Base-by-base conservation (phyloP, 2,888 invertebrate genomes). In the Diaperis boleti region DNA sequence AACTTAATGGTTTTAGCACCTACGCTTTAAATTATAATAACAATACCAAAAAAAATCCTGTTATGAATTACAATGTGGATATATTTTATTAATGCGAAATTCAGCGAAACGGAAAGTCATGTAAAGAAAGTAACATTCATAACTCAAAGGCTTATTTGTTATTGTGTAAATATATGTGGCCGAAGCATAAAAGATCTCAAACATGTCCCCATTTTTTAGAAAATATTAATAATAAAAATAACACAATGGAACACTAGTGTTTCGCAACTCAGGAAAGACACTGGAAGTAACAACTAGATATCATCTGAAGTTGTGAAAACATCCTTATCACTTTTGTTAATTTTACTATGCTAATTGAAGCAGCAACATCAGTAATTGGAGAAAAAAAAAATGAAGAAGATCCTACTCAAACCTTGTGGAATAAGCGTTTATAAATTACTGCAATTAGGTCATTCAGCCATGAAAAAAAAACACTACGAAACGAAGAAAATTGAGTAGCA, bases 221-320 rank as follows among this genome's bases (percentile, higher is more conserved):
- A n/a, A n/a, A n/a, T n/a, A n/a, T n/a, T n/a, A n/a, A n/a, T n/a
- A n/a, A n/a, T 26, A 26, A 26, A 26, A 26, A 26, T n/a, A 26
- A n/a, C n/a, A n/a, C n/a, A n/a, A n/a, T n/a, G n/a, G 26, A 26
- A 26, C 26, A 3, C 26, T 26, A 2, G 6, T 26, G 50, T 37
- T 22, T n/a, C n/a, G n/a, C n/a, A n/a, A n/a, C n/a, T n/a, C 55
- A 29, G 42, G 42, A 55, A 55, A 41, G 41, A 41, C 39, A 26
- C 42, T 14, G 33, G n/a, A n/a, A n/a, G n/a, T n/a, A n/a, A 5
- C 26, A 4, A 22, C 26, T 4, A 22, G 7, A 22, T 22, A 22
- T 5, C 26, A 7, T 26, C 26, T n/a, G n/a, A n/a, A n/a, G n/a
- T n/a, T n/a, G n/a, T n/a, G n/a, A n/a, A n/a, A n/a, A n/a, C n/a